Base-by-base conservation (phyloP, 1,140 invertebrate species). In the Zaprionus ghesquierei region DNA sequence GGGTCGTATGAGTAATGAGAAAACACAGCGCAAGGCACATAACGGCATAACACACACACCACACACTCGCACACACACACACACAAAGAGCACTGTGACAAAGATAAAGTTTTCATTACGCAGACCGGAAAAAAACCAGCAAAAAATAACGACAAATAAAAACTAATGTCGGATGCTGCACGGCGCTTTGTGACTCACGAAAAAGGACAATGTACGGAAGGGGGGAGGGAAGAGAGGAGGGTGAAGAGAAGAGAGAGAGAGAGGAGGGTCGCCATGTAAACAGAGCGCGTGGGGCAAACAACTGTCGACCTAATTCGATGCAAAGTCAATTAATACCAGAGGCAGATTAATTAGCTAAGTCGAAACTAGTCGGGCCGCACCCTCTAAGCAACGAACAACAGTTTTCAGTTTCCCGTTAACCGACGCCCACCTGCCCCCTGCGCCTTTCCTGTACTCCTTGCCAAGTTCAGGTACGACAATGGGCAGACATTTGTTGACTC, bases 41-140 rank as follows among this genome's bases (percentile, higher is more conserved):
- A 27, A 51, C 12, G 31, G 50, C 20, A 55, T 31, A 53, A 38
- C 35, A 59, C 44, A 64, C 27, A 9, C 27, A 55, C 62, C 15
- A n/a, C 35, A 58, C 33, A 60, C 53, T 60, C 63, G 50, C 35
- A 38, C 46, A 62, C 41, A 64, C 60, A 70, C 15, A 18, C 41
- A 56, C 38, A 54, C 46, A 61, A 58, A 79, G 49, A 70, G 56
- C 73, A 74, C 54, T 66, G 59, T 61, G 82, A 89, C 77, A 87
- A 79, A 89, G 84, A 89, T 69, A 87, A 89, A 87, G 59, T 89
- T 89, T 89, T 87, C 84, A 87, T 87, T 87, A 84, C 82, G 60
- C 79, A 79, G 75, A 35, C 61, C 41, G 54, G 9, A 20, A 50
- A 61, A 33, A 49, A 53, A 54, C 22, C 22, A 46, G 13, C n/a